phyloP scores from a whole-genome alignment of 1,140 invertebrate genomes.

The Yoshiicerus persimilis region DNA sequence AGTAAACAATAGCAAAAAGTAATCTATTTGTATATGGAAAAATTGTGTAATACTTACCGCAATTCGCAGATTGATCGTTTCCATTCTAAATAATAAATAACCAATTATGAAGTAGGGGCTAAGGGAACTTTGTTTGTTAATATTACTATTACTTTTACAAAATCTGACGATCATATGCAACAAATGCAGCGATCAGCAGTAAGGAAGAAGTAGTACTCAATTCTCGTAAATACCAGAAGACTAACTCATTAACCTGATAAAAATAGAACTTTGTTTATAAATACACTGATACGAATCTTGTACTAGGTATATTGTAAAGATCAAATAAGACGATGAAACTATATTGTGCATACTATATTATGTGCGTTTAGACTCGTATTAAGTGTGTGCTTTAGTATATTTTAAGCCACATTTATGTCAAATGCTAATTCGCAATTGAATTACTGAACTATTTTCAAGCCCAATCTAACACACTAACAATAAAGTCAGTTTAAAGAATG shows the following conservation, averaged over 20 bases:
- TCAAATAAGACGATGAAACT: no score
- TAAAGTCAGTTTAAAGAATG: no score
- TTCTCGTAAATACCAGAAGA: no score
- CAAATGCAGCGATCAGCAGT: neutral
- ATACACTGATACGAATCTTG: neutral
- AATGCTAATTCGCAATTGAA: no score
- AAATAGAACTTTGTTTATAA: neutral
- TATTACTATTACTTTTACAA: neutral
- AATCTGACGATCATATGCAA: neutral
- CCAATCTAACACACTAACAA: no score
- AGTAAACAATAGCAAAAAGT: neutral
- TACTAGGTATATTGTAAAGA: no score
- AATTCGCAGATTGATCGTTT: slow-evolving; percentile 22
- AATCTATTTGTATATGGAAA: neutral
- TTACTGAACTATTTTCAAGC: no score
- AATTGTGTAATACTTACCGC: neutral
- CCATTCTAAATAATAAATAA: no score
- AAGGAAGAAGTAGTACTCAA: neutral
- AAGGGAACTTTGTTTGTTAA: neutral
- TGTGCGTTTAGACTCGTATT: no score
- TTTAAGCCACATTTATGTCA: no score
- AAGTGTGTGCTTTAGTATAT: no score
- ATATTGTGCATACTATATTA: no score
- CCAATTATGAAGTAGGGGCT: neutral
- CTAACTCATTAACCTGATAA: neutral